Conservation (phyloP, 2,888 invertebrate genomes). For the Halocaridina rubra region DNA sequence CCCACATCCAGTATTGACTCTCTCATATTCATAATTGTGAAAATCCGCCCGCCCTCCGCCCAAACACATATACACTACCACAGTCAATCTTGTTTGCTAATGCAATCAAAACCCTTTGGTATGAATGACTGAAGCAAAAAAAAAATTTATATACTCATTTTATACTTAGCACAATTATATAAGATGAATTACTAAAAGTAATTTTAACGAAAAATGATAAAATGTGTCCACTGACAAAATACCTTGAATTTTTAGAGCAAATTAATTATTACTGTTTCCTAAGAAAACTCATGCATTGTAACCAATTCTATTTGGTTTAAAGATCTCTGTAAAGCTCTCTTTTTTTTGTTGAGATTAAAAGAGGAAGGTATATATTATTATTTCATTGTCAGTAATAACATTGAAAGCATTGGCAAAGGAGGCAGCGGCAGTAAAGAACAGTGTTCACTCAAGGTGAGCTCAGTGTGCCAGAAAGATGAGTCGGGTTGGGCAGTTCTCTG, state of each 20-base stretch:
- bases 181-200: not conserved
- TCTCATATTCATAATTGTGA: not conserved
- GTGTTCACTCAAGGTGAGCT: no score
- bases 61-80: conserved; percentile 2
- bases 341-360: no score
- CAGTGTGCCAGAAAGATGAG: not conserved
- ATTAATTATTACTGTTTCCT: no score
- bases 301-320: no score
- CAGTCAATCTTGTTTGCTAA: conserved; percentile 45
- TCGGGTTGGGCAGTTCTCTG: not conserved
- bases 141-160: conserved; percentile 44
- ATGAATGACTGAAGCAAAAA: conserved; percentile 11
- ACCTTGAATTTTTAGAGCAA: no score
- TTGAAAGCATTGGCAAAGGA: no score
- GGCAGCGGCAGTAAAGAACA: no score
- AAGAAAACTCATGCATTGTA: no score
- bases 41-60: not conserved
- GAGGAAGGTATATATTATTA: no score
- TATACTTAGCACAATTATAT: conserved; percentile 47
- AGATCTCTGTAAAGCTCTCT: no score
- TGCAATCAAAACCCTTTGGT: conserved; percentile 47
- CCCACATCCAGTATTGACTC: not conserved
- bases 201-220: not conserved
- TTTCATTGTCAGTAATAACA: no score
- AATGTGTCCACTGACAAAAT: no score